phyloP scores from a whole-genome alignment of 2,113 vertebrate species.

The Laticauda laticaudata region DNA sequence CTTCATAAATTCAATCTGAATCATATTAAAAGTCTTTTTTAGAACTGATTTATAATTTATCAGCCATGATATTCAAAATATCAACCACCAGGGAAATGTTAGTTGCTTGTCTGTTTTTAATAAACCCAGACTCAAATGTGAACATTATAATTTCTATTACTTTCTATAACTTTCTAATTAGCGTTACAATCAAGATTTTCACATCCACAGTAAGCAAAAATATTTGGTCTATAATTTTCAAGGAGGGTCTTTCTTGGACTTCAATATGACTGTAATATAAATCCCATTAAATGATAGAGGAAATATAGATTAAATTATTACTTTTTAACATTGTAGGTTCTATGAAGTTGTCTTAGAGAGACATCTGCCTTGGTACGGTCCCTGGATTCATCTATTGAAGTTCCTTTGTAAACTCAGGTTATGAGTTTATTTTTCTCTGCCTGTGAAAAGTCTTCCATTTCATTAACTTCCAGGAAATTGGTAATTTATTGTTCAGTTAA shows the following conservation, averaged over 20 bases:
- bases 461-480: background rate
- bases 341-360: background rate
- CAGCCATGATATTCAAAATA: background rate
- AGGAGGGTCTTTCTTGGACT: background rate
- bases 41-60: background rate
- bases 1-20: background rate
- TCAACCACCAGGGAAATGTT: background rate
- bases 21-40: background rate
- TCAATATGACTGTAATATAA: background rate
- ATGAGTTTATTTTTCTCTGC: background rate
- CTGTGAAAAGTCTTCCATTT: background rate
- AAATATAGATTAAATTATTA: background rate
- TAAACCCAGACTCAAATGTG: background rate
- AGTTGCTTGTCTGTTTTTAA: background rate
- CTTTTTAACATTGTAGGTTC: background rate
- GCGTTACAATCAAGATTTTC: background rate
- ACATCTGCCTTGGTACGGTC: background rate
- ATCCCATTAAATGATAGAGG: background rate
- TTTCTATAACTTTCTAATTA: background rate
- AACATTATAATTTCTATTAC: background rate
- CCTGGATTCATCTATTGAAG: background rate
- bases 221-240: background rate
- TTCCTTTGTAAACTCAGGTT: background rate
- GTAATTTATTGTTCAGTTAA: background rate
- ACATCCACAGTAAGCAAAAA: background rate